Conservation (phyloP, 2,113 vertebrate genomes). For the Brachyhypopomus occidentalis region DNA sequence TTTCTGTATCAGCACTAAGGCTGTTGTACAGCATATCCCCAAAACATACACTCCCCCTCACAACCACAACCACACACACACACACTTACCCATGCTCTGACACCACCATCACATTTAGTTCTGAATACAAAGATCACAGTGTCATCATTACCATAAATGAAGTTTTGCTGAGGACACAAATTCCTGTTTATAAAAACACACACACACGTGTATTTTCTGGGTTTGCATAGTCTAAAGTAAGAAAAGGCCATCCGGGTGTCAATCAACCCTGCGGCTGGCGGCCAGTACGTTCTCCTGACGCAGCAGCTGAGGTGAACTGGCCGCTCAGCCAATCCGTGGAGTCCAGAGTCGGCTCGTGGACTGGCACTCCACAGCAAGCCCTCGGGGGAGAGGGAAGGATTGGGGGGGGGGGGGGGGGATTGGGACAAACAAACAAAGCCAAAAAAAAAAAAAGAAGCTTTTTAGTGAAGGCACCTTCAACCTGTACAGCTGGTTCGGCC, state of each 20-base stretch:
- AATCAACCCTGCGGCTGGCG: not conserved
- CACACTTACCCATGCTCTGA: not conserved
- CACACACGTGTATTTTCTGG: not conserved
- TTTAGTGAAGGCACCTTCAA: not conserved
- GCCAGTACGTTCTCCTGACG: no score
- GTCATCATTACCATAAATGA: constrained; percentile 30
- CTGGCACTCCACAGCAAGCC: constrained; percentile 23
- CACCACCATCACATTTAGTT: constrained; percentile 3
- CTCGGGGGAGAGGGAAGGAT: not conserved
- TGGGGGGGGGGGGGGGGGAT: no score
- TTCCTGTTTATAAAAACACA: constrained; percentile 37
- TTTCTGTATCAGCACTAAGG: constrained; percentile 34
- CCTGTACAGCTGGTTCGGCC: not conserved
- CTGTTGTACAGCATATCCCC: not conserved
- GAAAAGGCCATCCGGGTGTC: not conserved
- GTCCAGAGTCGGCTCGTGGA: not conserved
- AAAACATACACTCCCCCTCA: not conserved
- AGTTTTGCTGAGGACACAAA: not conserved
- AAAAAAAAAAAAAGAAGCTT: not conserved
- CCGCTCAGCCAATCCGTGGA: not conserved
- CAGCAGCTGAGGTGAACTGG: constrained; percentile 6
- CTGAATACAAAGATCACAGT: constrained; percentile 20
- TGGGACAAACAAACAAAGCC: not conserved
- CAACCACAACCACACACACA: not conserved
- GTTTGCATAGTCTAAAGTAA: constrained; percentile 12